Percentiles rank a stretch among this genome's conserved stretches.
phyloP scores from a whole-genome alignment of 2,888 invertebrate genomes.

The Timandra comae region DNA sequence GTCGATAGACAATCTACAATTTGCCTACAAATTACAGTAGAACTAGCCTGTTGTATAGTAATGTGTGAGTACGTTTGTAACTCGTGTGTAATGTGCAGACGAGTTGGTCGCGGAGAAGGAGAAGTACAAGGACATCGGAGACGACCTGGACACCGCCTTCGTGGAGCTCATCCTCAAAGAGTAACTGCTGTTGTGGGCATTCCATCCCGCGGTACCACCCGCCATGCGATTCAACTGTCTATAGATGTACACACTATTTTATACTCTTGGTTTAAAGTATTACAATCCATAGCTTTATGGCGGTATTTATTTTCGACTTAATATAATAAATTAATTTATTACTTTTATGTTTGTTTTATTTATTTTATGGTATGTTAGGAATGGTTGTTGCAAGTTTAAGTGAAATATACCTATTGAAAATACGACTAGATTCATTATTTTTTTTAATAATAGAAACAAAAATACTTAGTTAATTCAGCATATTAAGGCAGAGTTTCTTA shows the following conservation, averaged over 20 bases:
- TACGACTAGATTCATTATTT: not conserved
- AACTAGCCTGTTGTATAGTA: too few species aligned
- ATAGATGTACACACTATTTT: slow-evolving; percentile 65
- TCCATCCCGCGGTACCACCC: slow-evolving; percentile 28
- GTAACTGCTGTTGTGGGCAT: slow-evolving; percentile 47
- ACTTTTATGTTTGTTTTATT: slow-evolving; percentile 43
- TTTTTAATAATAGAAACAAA: not conserved
- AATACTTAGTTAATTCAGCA: not conserved
- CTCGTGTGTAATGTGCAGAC: slow-evolving; percentile 82
- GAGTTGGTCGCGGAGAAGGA: slow-evolving; percentile 98
- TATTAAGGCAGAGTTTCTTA: too few species aligned
- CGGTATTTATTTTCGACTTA: slow-evolving; percentile 73
- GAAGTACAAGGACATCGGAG: slow-evolving; percentile 99
- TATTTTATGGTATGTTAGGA: slow-evolving; percentile 13
- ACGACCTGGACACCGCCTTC: slow-evolving; percentile 99
- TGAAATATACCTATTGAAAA: not conserved
- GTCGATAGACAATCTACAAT: slow-evolving; percentile 1
- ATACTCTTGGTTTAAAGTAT: slow-evolving; percentile 69
- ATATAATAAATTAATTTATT: slow-evolving; percentile 70
- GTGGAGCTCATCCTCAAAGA: slow-evolving; percentile 91
- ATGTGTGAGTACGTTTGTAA: too few species aligned
- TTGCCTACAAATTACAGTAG: too few species aligned
- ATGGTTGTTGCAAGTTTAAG: not conserved
- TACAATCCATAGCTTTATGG: slow-evolving; percentile 66
- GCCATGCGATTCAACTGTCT: slow-evolving; percentile 54